Percentiles rank a stretch among this genome's conserved stretches.
Conservation (phyloP, 2,888 invertebrate genomes). For the Iphiclides podalirius region DNA sequence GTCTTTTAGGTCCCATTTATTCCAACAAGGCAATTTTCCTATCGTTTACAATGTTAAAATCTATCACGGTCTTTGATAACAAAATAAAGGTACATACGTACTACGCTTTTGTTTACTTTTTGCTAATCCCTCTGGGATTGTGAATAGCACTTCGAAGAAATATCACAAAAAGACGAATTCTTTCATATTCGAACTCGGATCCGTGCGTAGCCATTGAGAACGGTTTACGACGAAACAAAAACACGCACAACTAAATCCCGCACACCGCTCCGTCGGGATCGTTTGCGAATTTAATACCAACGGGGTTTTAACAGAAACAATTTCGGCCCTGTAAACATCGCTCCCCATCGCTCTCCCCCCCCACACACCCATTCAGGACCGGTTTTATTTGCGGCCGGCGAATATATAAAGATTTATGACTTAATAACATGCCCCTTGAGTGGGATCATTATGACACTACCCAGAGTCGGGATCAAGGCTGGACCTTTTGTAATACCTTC, state of each 20-base stretch:
- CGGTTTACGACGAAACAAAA: too few relatives aligned
- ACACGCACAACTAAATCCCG: slow-evolving; percentile 7
- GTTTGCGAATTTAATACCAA: slow-evolving; percentile 14
- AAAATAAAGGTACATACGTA: too few relatives aligned
- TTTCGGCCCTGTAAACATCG: slow-evolving; percentile 21
- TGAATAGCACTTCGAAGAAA: too few relatives aligned
- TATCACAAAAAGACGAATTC: too few relatives aligned
- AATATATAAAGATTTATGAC: slow-evolving; percentile 43
- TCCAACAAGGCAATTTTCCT: too few relatives aligned
- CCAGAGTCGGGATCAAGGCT: slow-evolving; percentile 34
- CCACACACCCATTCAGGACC: not conserved
- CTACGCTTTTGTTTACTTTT: too few relatives aligned
- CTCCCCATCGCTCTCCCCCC: not conserved
- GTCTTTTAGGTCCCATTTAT: not conserved
- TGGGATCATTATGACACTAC: slow-evolving; percentile 42
- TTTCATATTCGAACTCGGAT: too few relatives aligned
- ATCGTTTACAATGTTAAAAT: too few relatives aligned
- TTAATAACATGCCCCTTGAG: slow-evolving; percentile 45
- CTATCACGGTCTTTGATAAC: too few relatives aligned
- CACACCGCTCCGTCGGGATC: not conserved
- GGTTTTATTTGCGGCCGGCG: slow-evolving; percentile 22
- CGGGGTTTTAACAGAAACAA: slow-evolving; percentile 22
- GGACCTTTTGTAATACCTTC: slow-evolving; percentile 40
- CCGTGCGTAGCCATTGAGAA: too few relatives aligned
- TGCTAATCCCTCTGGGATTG: too few relatives aligned